These are phyloP conservation scores for Pemphigus obesinymphae DNA, from an alignment of 1,140 invertebrate species.

Conservation along the genomic window DNA sequence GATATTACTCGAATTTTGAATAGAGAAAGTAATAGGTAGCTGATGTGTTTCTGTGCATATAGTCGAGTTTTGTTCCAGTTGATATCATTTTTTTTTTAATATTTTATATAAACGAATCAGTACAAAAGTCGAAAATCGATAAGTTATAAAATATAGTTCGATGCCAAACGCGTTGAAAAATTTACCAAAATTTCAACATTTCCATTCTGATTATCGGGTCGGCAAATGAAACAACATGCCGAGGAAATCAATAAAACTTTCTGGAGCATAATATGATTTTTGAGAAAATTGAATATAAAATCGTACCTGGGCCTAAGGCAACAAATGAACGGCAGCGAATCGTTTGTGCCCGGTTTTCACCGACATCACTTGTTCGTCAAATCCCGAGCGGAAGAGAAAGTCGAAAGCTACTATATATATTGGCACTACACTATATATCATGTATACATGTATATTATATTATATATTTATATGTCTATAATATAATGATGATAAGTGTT, in stretches of 20 bases:
- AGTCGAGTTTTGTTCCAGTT: too few relatives aligned
- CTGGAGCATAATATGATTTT: background rate
- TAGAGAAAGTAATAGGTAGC: background rate
- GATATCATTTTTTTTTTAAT: too few relatives aligned
- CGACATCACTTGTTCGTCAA: background rate
- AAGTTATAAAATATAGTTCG: too few relatives aligned
- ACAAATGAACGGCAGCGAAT: background rate
- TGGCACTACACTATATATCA: background rate
- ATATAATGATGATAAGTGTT: too few relatives aligned
- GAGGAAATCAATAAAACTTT: too few relatives aligned
- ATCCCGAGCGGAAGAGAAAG: conserved; percentile 25
- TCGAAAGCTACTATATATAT: conserved; percentile 22
- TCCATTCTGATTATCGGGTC: too few relatives aligned
- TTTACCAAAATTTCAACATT: too few relatives aligned
- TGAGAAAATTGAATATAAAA: background rate
- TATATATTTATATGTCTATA: background rate
- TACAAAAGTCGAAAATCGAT: too few relatives aligned
- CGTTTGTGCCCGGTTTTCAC: background rate
- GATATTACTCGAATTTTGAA: background rate
- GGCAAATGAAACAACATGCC: too few relatives aligned
- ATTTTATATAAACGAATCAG: too few relatives aligned
- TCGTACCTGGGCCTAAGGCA: background rate
- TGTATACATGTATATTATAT: background rate
- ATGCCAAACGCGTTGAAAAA: too few relatives aligned
- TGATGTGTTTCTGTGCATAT: too few relatives aligned